Conservation (phyloP, 2,113 vertebrate genomes). For the Amazona guildingii region DNA sequence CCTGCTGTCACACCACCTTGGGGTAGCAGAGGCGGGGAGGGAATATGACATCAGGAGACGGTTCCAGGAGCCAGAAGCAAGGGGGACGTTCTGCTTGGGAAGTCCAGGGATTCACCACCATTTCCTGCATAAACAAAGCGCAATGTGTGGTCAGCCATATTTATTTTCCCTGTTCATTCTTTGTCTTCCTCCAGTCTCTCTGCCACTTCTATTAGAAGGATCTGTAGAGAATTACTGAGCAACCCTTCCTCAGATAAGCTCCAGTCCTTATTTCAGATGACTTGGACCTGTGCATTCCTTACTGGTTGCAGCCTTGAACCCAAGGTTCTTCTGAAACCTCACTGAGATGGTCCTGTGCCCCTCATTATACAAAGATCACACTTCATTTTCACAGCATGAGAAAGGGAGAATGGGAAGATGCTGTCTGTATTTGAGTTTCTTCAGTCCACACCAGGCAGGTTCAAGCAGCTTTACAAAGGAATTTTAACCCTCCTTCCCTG, state of each 20-base stretch:
- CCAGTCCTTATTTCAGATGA: not conserved
- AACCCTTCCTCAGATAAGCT: not conserved
- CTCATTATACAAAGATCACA: not conserved
- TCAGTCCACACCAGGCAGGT: not conserved
- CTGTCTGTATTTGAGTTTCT: not conserved
- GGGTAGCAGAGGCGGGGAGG: rapidly evolving
- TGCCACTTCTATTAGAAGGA: not conserved
- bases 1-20: not conserved
- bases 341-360: not conserved
- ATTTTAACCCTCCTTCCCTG: not conserved
- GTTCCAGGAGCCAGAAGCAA: not conserved
- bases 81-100: rapidly evolving
- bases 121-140: not conserved
- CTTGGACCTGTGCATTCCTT: not conserved
- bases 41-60: rapidly evolving
- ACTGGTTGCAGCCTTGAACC: not conserved
- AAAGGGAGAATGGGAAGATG: not conserved
- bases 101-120: not conserved
- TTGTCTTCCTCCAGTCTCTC: not conserved
- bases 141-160: not conserved
- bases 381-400: not conserved
- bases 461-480: not conserved
- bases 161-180: not conserved
- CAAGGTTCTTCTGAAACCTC: not conserved
- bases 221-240: not conserved